These are phyloP conservation scores for Mormyrus proboscirostris DNA, from an alignment of 2,797 vertebrate genomes.

Conservation along the genomic window DNA sequence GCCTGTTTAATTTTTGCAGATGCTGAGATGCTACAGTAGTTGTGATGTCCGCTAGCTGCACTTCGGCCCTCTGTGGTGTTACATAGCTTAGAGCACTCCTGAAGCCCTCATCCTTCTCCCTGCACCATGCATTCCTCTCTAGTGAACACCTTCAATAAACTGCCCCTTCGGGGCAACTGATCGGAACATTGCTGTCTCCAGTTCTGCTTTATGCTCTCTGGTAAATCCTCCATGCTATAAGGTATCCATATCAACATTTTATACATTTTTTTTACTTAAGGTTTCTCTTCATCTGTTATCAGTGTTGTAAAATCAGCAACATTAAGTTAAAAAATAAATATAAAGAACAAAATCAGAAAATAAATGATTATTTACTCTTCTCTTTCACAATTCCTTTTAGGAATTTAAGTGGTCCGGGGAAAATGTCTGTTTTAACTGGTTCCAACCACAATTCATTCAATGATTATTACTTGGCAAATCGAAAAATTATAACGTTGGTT, in stretches of 20 bases:
- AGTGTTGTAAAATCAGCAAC: background rate
- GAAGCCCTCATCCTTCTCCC: background rate
- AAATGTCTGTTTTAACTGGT: background rate
- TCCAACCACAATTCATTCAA: constrained; percentile 27
- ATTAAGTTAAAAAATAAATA: background rate
- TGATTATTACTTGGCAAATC: constrained; percentile 32
- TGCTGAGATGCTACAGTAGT: background rate
- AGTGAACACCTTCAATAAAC: background rate
- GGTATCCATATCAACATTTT: background rate
- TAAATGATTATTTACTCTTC: background rate
- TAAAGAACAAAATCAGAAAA: background rate
- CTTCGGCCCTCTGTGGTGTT: background rate
- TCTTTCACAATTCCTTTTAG: background rate
- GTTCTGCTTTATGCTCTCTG: background rate
- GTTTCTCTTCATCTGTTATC: background rate
- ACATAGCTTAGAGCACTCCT: background rate
- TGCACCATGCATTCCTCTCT: background rate
- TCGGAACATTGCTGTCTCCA: background rate
- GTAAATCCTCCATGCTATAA: background rate
- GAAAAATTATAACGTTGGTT: background rate
- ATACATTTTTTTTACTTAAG: background rate
- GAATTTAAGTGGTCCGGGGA: background rate
- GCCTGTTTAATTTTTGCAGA: background rate
- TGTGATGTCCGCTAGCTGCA: background rate
- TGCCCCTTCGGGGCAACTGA: background rate